phyloP scores from a whole-genome alignment of 2,888 invertebrate genomes.

The Noctua comes region DNA sequence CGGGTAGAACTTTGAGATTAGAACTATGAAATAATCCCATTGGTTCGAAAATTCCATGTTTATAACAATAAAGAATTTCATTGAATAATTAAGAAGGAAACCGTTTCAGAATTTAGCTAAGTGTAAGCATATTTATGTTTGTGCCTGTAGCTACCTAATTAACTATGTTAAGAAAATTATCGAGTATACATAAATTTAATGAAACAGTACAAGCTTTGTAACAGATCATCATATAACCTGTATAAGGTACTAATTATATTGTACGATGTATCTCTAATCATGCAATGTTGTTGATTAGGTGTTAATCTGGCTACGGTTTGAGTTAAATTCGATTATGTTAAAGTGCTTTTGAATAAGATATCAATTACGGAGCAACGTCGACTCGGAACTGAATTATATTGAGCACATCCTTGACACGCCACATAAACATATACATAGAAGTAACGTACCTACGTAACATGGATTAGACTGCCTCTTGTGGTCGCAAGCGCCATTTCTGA shows the following conservation, averaged over 20 bases:
- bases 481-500: neutral
- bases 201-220: neutral
- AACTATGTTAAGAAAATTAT: neutral
- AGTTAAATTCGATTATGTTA: conserved; percentile 48
- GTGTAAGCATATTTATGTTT: neutral
- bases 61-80: neutral
- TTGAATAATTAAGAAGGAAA: neutral
- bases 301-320: conserved; percentile 48
- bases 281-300: conserved; percentile 50
- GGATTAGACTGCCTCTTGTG: neutral
- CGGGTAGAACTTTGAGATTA: neutral
- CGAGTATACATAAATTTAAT: neutral
- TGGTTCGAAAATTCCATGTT: neutral
- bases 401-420: neutral
- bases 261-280: conserved; percentile 17
- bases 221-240: neutral
- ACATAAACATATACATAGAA: neutral
- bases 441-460: neutral
- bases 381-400: conserved; percentile 46
- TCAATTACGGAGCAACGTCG: conserved; percentile 47
- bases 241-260: conserved; percentile 29
- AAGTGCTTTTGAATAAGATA: conserved; percentile 59
- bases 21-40: neutral
- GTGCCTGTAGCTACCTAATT: neutral
- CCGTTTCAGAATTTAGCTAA: neutral